Evolutionary conservation across 2,113 vertebrate genomes (phyloP), one percentile per base, ranked within the genome.

Genomic region (Brevimyrus niger): DNA sequence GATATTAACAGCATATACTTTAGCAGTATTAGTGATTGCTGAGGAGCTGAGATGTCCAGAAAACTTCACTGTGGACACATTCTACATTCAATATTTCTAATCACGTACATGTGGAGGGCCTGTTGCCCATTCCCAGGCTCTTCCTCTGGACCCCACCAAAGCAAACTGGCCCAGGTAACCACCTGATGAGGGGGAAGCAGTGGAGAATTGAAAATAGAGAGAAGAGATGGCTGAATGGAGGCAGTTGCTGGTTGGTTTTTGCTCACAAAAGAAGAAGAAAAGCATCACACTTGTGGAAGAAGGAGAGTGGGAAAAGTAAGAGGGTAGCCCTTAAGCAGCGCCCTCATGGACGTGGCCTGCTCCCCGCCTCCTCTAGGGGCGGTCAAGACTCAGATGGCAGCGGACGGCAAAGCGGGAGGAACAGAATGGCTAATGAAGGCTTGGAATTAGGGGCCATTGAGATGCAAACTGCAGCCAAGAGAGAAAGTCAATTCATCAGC

Each of bases 401-500:
- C 2, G 46, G 87, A 42, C 42, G 4, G 61, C 35, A 47, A 35
- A 21, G 55, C 48, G 19, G 3, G 1, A n/a, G 61, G 44, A 53
- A n/a, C 21, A 58, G 58, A 73, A 88, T 38, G 42, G 65, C 8
- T 88, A 73, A 88, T 88, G 46, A 88, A 69, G 87, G 87, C 87
- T 42, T 73, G 87, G 42, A 88, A 88, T 73, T 80, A 88, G 65
- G 47, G 80, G 11, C 88, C 80, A 89, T 89, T 89, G 58, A 89
- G 46, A 89, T 87, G 89, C 89, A 87, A 89, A 86, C 89, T 48
- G 27, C 46, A 35, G 65, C 11, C 76, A 47, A 76, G 65, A 88
- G 65, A 89, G 89, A 89, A 73, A 87, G 89, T 89, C 89, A 89
- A 89, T 89, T 90, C 84, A 82, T 53, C 31, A 13, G 58, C 86